A percentile compares a stretch with the other conserved stretches of the same genome.
These are phyloP conservation scores for Albula goreensis DNA, from an alignment of 2,113 vertebrate genomes.

Conservation along the genomic window DNA sequence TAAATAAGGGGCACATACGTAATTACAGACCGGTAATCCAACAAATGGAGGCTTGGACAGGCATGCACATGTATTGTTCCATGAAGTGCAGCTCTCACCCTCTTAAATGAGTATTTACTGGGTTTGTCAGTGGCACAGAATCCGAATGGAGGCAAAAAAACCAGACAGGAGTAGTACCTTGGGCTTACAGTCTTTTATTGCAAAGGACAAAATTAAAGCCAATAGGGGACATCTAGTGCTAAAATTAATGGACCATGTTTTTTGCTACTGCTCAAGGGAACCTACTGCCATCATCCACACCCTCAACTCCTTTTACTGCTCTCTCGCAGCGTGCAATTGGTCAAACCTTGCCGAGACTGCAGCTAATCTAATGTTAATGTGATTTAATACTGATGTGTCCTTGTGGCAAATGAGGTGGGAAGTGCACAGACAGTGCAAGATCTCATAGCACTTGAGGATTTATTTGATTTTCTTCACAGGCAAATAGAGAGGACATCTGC, in stretches of 20 bases:
- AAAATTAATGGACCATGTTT: conserved; percentile 63
- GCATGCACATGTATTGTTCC: conserved; percentile 57
- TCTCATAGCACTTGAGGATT: neutral
- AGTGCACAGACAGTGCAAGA: conserved; percentile 33
- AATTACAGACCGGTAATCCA: conserved; percentile 40
- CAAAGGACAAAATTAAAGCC: conserved; percentile 64
- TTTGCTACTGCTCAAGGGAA: conserved; percentile 30
- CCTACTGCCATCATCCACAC: conserved; percentile 5
- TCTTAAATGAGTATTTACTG: conserved; percentile 55
- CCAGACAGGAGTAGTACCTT: conserved; percentile 48
- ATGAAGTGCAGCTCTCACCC: conserved; percentile 43
- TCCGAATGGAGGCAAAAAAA: conserved; percentile 33
- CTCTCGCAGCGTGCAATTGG: neutral
- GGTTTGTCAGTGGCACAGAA: conserved; percentile 35
- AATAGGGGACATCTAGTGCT: conserved; percentile 60
- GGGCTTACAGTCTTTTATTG: conserved; percentile 61
- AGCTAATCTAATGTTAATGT: conserved; percentile 29
- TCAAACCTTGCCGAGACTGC: conserved; percentile 14
- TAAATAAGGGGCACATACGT: conserved; percentile 44
- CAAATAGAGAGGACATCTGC: neutral
- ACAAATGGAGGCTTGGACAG: conserved; percentile 64
- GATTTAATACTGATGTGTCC: conserved; percentile 40
- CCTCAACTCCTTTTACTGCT: neutral
- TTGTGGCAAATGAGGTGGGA: conserved; percentile 47
- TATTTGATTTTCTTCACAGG: conserved; percentile 34